Evolutionary conservation across 2,797 vertebrate species (phyloP), one percentile per base, ranked within the genome.

Genomic region (Chloroceryle inda): DNA sequence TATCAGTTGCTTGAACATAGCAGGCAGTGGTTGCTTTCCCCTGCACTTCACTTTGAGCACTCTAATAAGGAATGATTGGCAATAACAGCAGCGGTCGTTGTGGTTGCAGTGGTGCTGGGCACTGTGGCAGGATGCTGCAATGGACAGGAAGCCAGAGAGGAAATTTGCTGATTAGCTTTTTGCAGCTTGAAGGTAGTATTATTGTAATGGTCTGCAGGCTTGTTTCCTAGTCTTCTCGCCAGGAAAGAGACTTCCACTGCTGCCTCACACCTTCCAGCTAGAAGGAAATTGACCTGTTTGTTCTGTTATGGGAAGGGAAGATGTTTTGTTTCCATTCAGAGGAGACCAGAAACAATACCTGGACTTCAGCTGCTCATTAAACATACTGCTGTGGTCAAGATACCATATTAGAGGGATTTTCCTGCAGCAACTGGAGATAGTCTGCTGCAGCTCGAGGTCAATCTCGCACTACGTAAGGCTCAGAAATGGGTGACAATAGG

Each of bases 151-250:
- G 22, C 55, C 62, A 40, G 76, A 84, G 26, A 50, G 85, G 76
- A 94, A 94, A 76, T 44, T 44, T 75, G 62, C 76, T 83, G n/a
- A 89, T 92, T 33, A 92, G 77, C 31, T 52, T 79, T 78, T 47
- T 92, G 49, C 55, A 88, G 26, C 74, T 82, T 73, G 50, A 42
- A 40, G 45, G 52, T 81, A 9, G 52, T 81, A 9, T 73, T 81
- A 53, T 29, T 91, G 59, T 91, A 72, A 59, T 53, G 55, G 69
- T 56, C 82, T 88, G 45, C 62, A 40, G 64, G 58, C 58, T 81
- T 49, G 62, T 91, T 94, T 85, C 38, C 42, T 52, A 20, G 24
- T 68, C 45, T 53, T 88, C 38, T 90, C 31, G 12, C 40, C 6
- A 7, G 78, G 79, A 89, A 78, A 29, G 63, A 79, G 56, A 53